These are phyloP conservation scores for Anthonomus grandis DNA, from an alignment of 1,140 invertebrate species.

Conservation along the genomic window DNA sequence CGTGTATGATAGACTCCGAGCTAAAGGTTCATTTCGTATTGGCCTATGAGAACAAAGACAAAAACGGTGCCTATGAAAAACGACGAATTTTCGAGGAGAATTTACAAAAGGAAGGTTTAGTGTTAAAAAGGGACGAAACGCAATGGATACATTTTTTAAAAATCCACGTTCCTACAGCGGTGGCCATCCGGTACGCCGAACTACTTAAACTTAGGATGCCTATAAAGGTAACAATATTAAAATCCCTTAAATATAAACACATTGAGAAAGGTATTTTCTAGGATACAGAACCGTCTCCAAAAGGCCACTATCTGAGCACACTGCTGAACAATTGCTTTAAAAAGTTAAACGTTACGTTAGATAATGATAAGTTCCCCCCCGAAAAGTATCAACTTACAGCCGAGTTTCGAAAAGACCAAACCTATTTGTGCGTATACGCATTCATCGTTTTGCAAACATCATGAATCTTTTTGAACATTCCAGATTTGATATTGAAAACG, in stretches of 20 bases:
- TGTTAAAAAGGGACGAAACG: constrained; percentile 59
- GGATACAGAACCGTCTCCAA: constrained; percentile 27
- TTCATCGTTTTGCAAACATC: neutral
- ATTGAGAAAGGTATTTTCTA: no score
- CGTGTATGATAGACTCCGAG: constrained; percentile 43
- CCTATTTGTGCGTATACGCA: constrained; percentile 60
- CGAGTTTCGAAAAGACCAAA: constrained; percentile 68
- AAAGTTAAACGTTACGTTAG: constrained; percentile 48
- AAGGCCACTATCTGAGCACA: constrained; percentile 29
- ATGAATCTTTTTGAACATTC: no score
- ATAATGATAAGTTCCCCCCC: constrained; percentile 54
- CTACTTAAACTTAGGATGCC: constrained; percentile 87
- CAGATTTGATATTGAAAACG: constrained; percentile 70
- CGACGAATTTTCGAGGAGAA: constrained; percentile 59
- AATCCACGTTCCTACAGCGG: constrained; percentile 77
- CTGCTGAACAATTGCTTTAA: constrained; percentile 33
- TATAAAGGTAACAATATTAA: no score
- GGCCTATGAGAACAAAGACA: constrained; percentile 55
- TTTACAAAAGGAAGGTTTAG: constrained; percentile 58
- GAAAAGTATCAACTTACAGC: constrained; percentile 58
- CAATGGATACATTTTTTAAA: constrained; percentile 63
- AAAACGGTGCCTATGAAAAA: constrained; percentile 48
- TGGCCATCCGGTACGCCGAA: constrained; percentile 80
- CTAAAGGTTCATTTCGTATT: constrained; percentile 64
- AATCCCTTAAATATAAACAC: constrained; percentile 3